Conservation (phyloP, 2,888 invertebrate species). For the Bibio marci region DNA sequence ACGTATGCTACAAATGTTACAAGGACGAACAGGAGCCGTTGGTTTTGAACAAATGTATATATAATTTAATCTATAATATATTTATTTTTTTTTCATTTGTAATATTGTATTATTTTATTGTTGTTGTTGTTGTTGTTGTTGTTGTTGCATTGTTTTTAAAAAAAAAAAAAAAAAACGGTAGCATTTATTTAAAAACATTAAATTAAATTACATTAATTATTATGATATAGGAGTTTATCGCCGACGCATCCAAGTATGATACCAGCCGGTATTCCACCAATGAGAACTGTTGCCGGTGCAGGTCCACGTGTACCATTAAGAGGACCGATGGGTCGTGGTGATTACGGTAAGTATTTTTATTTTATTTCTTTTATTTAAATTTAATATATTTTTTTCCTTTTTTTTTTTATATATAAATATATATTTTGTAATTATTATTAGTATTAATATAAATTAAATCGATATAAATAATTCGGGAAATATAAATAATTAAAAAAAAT, state of each 20-base stretch:
- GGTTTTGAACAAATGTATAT: constrained; percentile 37
- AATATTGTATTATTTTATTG: not conserved
- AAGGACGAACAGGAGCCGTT: constrained; percentile 48
- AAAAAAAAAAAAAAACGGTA: not conserved
- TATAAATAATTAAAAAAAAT: too few relatives aligned
- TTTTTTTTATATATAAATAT: too few relatives aligned
- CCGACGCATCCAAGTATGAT: constrained; percentile 60
- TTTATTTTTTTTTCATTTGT: not conserved
- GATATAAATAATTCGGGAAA: too few relatives aligned
- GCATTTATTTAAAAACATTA: not conserved
- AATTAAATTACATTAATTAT: not conserved
- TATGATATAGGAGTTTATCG: constrained; percentile 31
- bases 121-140: not conserved
- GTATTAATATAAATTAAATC: too few relatives aligned
- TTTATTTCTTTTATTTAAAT: too few relatives aligned
- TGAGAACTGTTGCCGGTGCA: constrained; percentile 33
- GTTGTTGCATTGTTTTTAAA: not conserved
- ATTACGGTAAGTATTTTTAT: constrained; percentile 62
- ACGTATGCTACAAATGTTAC: constrained; percentile 89
- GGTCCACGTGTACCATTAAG: constrained; percentile 26
- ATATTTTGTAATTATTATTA: too few relatives aligned
- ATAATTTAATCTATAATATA: not conserved
- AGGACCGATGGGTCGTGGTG: constrained; percentile 58
- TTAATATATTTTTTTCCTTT: too few relatives aligned
- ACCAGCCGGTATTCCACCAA: constrained; percentile 44